Evolutionary conservation across 2,797 vertebrate genomes (phyloP), one percentile per base, ranked within the genome.

Genomic region (Potorous gilbertii): DNA sequence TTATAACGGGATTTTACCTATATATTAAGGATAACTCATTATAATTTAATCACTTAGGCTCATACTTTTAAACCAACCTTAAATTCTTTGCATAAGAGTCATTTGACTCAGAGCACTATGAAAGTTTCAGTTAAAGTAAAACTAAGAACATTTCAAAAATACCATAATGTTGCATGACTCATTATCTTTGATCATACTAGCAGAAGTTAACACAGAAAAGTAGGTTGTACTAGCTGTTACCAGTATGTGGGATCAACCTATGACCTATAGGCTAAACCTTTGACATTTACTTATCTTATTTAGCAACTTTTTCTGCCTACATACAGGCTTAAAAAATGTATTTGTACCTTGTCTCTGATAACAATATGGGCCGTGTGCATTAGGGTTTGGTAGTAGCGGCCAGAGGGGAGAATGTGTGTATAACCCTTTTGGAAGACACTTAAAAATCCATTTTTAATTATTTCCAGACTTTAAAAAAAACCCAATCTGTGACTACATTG

Each of bases 51-150:
- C 5, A 52, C 28, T n/a, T 31, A 54, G 27, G 54, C 29, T 1
- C 0, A 1, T 57, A 52, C 50, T 92, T 95, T 95, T n/a, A 24
- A 56, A 54, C 40, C 46, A 91, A 93, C 94, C 56, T 56, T 24
- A 56, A 91, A 46, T 87, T 94, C 16, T 24, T 40, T 54, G 24
- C 18, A 46, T 52, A 56, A 46, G 93, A 95, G 90, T 18, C 46
- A 9, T 57, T 66, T 5, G 24, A 59, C 91, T 97, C 96, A 97
- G 90, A 96, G 93, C 56, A 92, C 93, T 94, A 97, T 90, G 57
- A 40, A 57, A 92, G 56, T 98, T 97, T 98, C 95, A 97, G 92
- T 97, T 96, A 97, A 59, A 94, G 57, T 5, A 5, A 91, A 90
- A 55, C 34, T 94, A 91, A 92, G 57, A 74, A 94, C 95, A 94